Conservation (phyloP, 1,140 invertebrate species). For the Pectinophora gossypiella region DNA sequence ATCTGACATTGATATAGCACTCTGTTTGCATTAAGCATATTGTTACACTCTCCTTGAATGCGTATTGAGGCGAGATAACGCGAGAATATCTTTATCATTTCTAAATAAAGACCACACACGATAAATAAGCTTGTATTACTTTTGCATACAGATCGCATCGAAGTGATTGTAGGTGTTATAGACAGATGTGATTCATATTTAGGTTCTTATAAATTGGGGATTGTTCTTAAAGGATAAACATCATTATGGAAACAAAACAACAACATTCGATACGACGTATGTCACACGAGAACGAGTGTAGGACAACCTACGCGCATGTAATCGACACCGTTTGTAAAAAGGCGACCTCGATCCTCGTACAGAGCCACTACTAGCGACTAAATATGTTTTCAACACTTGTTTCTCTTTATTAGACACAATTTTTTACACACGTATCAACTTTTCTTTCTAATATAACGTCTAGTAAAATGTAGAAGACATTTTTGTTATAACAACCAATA, state of each 20-base stretch:
- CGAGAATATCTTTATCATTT: slow-evolving; percentile 15
- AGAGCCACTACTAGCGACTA: slow-evolving; percentile 11
- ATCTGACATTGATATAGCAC: slow-evolving; percentile 32
- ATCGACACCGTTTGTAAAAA: slow-evolving; percentile 38
- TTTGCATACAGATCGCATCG: no score
- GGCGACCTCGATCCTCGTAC: slow-evolving; percentile 28
- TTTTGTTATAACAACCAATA: no score
- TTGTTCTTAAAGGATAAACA: no score
- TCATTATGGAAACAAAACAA: not conserved
- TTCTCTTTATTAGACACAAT: no score
- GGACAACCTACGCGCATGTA: slow-evolving; percentile 32
- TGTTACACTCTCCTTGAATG: slow-evolving; percentile 8
- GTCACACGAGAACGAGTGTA: slow-evolving; percentile 1
- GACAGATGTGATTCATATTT: no score
- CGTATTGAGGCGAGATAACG: not conserved
- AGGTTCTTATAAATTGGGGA: no score
- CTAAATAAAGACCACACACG: not conserved
- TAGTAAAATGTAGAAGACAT: no score
- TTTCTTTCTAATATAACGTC: no score
- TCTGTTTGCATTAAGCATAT: slow-evolving; percentile 11
- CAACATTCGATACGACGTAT: not conserved
- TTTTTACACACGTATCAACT: no score
- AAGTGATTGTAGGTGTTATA: no score
- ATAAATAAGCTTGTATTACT: no score
- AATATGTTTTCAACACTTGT: no score